These are phyloP conservation scores for Smutsia gigantea DNA, from an alignment of 2,797 vertebrate species.

Conservation along the genomic window DNA sequence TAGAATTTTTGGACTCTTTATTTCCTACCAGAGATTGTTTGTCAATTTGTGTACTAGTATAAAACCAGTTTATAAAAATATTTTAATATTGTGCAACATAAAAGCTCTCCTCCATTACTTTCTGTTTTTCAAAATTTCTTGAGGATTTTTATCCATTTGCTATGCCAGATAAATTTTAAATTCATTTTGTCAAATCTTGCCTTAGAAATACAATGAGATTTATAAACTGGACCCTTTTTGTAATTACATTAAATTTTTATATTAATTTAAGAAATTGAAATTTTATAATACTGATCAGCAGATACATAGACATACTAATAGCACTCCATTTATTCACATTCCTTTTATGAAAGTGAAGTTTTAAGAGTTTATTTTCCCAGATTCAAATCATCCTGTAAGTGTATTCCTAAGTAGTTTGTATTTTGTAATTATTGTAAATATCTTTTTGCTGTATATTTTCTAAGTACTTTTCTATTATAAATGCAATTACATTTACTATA, in stretches of 20 bases:
- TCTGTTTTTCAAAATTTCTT: constrained; percentile 29
- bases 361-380: not conserved
- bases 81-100: not conserved
- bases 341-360: not conserved
- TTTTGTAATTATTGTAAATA: not conserved
- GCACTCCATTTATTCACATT: not conserved
- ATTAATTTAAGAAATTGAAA: constrained; percentile 31
- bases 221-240: not conserved
- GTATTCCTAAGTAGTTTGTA: constrained; percentile 7
- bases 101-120: not conserved
- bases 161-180: constrained; percentile 25
- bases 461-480: constrained; percentile 16
- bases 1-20: not conserved
- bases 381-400: not conserved
- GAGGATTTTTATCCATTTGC: not conserved
- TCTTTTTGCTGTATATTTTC: constrained; percentile 15
- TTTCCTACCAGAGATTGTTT: not conserved
- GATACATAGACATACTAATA: not conserved
- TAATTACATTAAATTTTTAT: not conserved
- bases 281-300: not conserved
- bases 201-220: not conserved
- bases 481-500: constrained; percentile 16
- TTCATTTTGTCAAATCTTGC: not conserved
- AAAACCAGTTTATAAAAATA: constrained; percentile 27
- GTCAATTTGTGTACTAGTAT: not conserved